Evolutionary conservation across 2,888 invertebrate genomes (phyloP).

Genomic region (Oligia strigilis): DNA sequence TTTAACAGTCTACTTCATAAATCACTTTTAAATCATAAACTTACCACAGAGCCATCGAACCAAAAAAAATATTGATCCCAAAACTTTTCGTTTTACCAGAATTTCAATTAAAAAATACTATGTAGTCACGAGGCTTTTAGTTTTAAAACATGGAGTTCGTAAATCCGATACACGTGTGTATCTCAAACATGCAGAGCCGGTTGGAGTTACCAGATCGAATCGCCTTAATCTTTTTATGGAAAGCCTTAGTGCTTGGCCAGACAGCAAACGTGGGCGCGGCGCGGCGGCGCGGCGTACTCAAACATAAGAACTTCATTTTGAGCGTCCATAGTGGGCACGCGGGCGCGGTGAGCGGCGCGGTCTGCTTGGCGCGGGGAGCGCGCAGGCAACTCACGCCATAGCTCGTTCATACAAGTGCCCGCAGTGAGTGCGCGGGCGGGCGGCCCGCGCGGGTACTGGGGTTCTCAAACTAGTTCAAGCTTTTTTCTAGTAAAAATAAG

Average conservation of each 20-base stretch:
- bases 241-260: background rate
- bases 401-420: no score
- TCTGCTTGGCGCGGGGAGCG: no score
- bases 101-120: slow-evolving; percentile 1
- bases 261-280: no score
- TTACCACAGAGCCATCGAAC: background rate
- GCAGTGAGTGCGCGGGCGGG: no score
- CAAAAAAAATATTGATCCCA: background rate
- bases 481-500: no score
- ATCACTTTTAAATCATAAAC: background rate
- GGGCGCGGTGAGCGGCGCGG: no score
- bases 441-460: no score
- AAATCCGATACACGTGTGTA: slow-evolving; percentile 21
- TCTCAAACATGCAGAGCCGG: slow-evolving; percentile 29
- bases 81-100: background rate
- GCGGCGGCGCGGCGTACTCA: no score
- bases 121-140: background rate
- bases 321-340: no score
- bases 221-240: slow-evolving; percentile 38
- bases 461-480: no score
- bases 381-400: no score
- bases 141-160: slow-evolving; percentile 13
- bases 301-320: no score
- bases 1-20: background rate
- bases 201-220: slow-evolving; percentile 13